Conservation (phyloP, 2,888 invertebrate species). For the Eupithecia abbreviata region DNA sequence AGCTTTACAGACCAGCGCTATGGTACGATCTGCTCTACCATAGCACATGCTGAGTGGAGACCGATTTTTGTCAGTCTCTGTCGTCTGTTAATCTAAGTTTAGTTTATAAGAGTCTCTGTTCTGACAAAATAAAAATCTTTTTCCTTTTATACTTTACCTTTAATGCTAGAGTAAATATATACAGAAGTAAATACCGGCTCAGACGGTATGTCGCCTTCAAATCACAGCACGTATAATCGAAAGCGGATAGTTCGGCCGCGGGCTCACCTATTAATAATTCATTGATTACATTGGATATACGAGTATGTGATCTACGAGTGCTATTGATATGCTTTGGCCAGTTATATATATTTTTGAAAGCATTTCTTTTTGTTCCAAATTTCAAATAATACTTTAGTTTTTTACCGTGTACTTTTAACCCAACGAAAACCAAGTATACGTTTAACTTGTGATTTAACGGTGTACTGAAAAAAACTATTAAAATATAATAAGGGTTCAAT, state of each 20-base stretch:
- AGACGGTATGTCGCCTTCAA: slow-evolving; percentile 40
- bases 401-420: neutral
- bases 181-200: neutral
- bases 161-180: neutral
- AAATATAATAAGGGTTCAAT: no score
- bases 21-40: no score
- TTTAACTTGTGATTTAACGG: no score
- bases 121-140: no score
- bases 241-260: slow-evolving; percentile 37
- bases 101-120: no score
- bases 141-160: no score
- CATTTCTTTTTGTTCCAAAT: neutral
- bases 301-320: neutral
- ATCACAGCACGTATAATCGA: slow-evolving; percentile 35
- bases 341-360: neutral
- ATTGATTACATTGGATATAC: slow-evolving; percentile 19
- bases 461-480: no score
- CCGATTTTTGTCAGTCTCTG: no score
- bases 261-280: slow-evolving; percentile 35
- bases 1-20: no score
- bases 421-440: neutral
- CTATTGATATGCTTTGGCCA: neutral
- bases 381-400: neutral
- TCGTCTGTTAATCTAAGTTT: no score
- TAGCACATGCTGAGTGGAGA: no score